phyloP scores from a whole-genome alignment of 2,888 invertebrate genomes.

The Scrobipalpa costella region DNA sequence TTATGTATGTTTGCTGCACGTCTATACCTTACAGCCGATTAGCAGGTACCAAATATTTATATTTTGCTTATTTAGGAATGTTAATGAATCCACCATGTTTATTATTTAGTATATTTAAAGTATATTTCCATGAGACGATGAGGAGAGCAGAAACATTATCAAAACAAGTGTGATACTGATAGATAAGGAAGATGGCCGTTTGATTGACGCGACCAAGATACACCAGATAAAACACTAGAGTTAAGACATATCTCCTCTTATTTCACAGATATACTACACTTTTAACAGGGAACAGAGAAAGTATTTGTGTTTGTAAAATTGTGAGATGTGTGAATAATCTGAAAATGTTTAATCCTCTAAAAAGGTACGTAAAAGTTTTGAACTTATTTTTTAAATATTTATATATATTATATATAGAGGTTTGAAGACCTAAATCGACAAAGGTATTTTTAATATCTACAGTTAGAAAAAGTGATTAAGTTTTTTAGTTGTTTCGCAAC shows the following conservation, averaged over 20 bases:
- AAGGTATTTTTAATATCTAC: background rate
- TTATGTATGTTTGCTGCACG: too few relatives aligned
- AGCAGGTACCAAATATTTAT: too few relatives aligned
- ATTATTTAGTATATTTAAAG: too few relatives aligned
- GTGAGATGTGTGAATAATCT: background rate
- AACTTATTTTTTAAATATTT: too few relatives aligned
- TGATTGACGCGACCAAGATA: constrained; percentile 72
- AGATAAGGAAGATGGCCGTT: constrained; percentile 44
- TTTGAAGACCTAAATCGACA: too few relatives aligned
- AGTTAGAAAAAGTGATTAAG: background rate
- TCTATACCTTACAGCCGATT: too few relatives aligned
- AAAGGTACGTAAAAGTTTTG: constrained; percentile 49
- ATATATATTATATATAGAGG: too few relatives aligned
- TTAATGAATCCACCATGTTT: too few relatives aligned
- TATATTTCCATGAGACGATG: background rate
- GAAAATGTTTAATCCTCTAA: constrained; percentile 58
- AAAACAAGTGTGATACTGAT: constrained; percentile 39
- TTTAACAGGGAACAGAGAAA: background rate
- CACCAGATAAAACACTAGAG: constrained; percentile 57
- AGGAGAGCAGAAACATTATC: constrained; percentile 36
- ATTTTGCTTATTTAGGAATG: too few relatives aligned
- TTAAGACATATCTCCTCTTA: constrained; percentile 65
- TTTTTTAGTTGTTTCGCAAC: background rate
- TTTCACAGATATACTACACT: background rate
- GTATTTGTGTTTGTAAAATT: background rate